Conservation (phyloP, 2,797 vertebrate species). For the Anisognathus igniventris region DNA sequence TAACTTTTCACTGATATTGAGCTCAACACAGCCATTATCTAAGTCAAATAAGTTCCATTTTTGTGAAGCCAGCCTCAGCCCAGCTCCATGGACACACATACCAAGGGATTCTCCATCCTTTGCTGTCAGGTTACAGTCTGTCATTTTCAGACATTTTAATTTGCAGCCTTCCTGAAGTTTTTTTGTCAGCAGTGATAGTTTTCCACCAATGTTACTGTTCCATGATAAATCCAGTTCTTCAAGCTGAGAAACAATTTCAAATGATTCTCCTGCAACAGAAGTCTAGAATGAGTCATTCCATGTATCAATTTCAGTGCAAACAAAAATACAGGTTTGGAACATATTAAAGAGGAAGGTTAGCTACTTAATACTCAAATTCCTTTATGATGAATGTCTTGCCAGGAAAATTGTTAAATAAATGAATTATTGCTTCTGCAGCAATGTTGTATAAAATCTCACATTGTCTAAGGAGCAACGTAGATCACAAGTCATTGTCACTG, state of each 20-base stretch:
- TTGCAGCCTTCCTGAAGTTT: slow-evolving; percentile 64
- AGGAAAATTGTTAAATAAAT: not conserved
- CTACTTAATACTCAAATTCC: not conserved
- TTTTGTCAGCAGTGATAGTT: slow-evolving; percentile 76
- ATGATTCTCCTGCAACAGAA: slow-evolving; percentile 75
- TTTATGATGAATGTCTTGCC: not conserved
- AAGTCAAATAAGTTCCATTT: not conserved
- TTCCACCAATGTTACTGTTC: slow-evolving; percentile 81
- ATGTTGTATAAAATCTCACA: not conserved
- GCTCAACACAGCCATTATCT: not conserved
- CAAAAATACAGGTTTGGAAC: not conserved
- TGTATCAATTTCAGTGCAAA: not conserved
- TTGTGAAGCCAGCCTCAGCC: not conserved
- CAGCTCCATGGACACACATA: slow-evolving; percentile 37
- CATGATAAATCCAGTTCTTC: slow-evolving; percentile 88
- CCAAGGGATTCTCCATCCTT: slow-evolving; percentile 80
- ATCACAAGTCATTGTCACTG: not conserved
- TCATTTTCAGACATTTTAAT: slow-evolving; percentile 81
- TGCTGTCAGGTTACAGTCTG: slow-evolving; percentile 80
- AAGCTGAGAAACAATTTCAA: slow-evolving; percentile 74
- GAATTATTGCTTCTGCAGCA: not conserved
- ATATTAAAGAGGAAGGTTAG: not conserved
- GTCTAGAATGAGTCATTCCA: not conserved
- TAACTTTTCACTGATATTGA: not conserved
- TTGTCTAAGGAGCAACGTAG: not conserved